Base-by-base conservation (phyloP, 2,797 vertebrate genomes). In the Rallus crepitans region DNA sequence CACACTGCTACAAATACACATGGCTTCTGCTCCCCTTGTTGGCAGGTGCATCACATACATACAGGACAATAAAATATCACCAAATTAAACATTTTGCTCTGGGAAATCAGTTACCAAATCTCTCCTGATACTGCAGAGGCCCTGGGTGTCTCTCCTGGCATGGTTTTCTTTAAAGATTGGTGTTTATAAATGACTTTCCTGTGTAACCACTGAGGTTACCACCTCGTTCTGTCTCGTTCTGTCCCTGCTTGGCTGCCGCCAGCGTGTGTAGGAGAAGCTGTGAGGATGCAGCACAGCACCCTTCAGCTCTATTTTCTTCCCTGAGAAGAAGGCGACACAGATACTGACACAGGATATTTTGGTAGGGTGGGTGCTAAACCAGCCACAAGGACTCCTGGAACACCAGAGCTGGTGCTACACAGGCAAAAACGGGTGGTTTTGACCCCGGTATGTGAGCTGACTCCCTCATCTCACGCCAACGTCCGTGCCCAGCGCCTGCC, bases 301-400 rank as follows among this genome's bases (percentile, higher is more conserved):
- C 90, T 80, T 42, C 92, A 85, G 45, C 53, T 72, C 82, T 33
- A 93, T 53, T 89, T 93, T 88, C 72, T 85, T 80, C 69, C 64
- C 59, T 0, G 5, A 56, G 63, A 60, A 75, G 72, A 56, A 31
- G 3, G 3, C 11, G 23, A 81, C 19, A 82, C 56, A 47, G 66
- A 65, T 37, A 15, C 66, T 8, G 20, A 65, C 81, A 60, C 21
- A 12, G 93, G 78, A 55, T 47, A 87, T 40, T 56, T 86, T 59
- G 39, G 45, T 66, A 57, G 64, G 47, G 21, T 71, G 73, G 35
- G 45, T 84, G 83, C 6, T 40, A 91, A 92, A 94, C 47, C 83
- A 83, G 35, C 53, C 85, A 28, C 15, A 93, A 63, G 4, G 13
- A 37, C 11, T 64, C 45, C 30, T 18, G 15, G 17, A 80, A 63